Conservation (phyloP, 2,797 vertebrate species). For the Falco columbarius region DNA sequence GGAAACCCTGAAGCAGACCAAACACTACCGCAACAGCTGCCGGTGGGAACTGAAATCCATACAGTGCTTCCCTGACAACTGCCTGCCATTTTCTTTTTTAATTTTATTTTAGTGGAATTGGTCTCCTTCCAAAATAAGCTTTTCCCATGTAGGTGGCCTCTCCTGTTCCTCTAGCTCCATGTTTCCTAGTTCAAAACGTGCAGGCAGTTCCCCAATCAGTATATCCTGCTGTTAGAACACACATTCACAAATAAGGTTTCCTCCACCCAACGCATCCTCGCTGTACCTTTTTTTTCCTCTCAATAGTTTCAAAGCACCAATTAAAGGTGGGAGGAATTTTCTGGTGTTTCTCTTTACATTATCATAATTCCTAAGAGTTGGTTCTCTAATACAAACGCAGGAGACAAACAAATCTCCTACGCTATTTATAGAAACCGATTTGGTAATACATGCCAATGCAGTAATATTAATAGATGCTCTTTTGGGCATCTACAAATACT, state of each 20-base stretch:
- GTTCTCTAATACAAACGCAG: conserved; percentile 1
- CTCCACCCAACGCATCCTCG: neutral
- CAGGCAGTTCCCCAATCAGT: neutral
- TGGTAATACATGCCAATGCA: neutral
- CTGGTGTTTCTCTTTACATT: conserved; percentile 11
- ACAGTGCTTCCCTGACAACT: conserved; percentile 53
- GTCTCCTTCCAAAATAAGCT: conserved; percentile 3
- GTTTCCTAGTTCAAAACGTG: neutral
- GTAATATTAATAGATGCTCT: conserved; percentile 14
- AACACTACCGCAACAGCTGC: conserved; percentile 71
- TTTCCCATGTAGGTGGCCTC: neutral
- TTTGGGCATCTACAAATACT: neutral
- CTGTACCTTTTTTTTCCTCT: neutral
- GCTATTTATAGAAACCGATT: conserved; percentile 34
- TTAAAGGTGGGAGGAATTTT: conserved; percentile 16
- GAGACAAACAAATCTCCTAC: neutral
- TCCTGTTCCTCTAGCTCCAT: neutral
- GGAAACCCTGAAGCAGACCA: conserved; percentile 63
- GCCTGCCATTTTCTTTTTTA: conserved; percentile 18
- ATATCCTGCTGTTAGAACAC: neutral
- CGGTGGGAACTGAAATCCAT: conserved; percentile 21
- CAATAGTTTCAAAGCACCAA: neutral
- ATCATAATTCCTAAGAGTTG: neutral
- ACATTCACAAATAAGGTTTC: neutral
- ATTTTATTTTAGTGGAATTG: neutral